Evolutionary conservation across 2,797 vertebrate species (phyloP), one percentile per base, ranked within the genome.

Genomic region (Ctenosaura bakeri): DNA sequence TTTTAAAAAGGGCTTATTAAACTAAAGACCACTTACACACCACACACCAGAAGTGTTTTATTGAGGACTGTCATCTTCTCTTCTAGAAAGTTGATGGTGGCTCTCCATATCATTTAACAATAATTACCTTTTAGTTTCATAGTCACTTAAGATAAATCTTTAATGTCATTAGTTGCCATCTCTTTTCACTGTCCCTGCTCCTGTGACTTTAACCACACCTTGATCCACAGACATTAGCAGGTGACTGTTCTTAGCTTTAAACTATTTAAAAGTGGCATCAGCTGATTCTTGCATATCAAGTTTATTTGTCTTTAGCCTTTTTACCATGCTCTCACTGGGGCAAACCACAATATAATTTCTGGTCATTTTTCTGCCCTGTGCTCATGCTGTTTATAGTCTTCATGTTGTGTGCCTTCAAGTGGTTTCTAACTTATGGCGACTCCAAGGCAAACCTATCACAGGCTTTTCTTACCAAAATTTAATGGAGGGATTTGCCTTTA

Each of bases 11-110:
- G 42, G 24, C 73, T 56, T 38, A 54, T 56, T 93, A 94, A 94
- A 89, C 96, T 89, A 91, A 90, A 87, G 71, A 95, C 32, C 64
- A 86, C 77, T 94, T 95, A 79, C 84, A 91, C 91, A 93, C 92
- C 89, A 92, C 91, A 87, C n/a, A 94, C 89, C 88, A 91, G 76
- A 95, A 91, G 85, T 52, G 26, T 2, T 92, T 92, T 62, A 90
- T 88, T 88, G 87, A 88, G 52, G 87, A 85, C 78, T 87, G 93
- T 94, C 91, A 89, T 86, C 59, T 81, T 93, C 92, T 85, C 66
- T 94, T 35, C 1, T 20, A 88, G 66, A 93, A 91, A 83, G 38
- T 29, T 66, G 69, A 77, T 52, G 4, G 26, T 50, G 26, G 46
- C 0, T 73, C 14, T 56, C 13, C 4, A 3, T 59, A 32, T 8